Percentiles rank a stretch among this genome's conserved stretches.
Evolutionary conservation across 2,113 vertebrate genomes (phyloP).

Genomic region (Lampris incognitus): DNA sequence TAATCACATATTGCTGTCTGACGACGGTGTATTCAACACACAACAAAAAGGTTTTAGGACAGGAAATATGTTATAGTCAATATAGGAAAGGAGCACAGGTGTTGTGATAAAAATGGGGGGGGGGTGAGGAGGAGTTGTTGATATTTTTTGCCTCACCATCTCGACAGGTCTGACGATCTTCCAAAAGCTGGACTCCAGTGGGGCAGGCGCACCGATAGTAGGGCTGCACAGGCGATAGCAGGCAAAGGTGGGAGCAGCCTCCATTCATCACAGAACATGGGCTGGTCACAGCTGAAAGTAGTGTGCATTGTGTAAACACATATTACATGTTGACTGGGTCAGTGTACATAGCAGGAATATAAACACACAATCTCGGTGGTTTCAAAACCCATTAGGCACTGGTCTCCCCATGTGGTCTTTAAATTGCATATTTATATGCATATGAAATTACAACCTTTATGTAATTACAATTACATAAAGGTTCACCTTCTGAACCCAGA

Average conservation of each 20-base stretch:
- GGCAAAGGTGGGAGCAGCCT: slow-evolving; percentile 96
- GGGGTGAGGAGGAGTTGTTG: background rate
- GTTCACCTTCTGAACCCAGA: too few relatives aligned
- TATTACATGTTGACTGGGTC: background rate
- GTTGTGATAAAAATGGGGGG: background rate
- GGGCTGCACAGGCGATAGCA: slow-evolving; percentile 90
- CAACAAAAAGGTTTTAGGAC: too few relatives aligned
- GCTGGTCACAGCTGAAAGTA: slow-evolving; percentile 82
- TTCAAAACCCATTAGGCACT: too few relatives aligned
- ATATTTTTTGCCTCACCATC: slow-evolving; percentile 84
- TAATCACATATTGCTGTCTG: slow-evolving; percentile 1
- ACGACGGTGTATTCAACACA: background rate
- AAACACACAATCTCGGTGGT: too few relatives aligned
- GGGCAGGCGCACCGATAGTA: slow-evolving; percentile 94
- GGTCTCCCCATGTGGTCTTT: too few relatives aligned
- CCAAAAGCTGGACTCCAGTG: slow-evolving; percentile 94
- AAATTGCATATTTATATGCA: too few relatives aligned
- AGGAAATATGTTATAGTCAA: too few relatives aligned
- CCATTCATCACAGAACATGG: slow-evolving; percentile 91
- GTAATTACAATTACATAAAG: too few relatives aligned
- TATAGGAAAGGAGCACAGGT: too few relatives aligned
- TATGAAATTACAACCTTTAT: too few relatives aligned
- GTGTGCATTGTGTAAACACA: slow-evolving; percentile 52
- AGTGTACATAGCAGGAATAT: too few relatives aligned
- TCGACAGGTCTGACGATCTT: slow-evolving; percentile 91